These are phyloP conservation scores for Cisticola juncidis DNA, from an alignment of 2,113 vertebrate species.

Conservation along the genomic window DNA sequence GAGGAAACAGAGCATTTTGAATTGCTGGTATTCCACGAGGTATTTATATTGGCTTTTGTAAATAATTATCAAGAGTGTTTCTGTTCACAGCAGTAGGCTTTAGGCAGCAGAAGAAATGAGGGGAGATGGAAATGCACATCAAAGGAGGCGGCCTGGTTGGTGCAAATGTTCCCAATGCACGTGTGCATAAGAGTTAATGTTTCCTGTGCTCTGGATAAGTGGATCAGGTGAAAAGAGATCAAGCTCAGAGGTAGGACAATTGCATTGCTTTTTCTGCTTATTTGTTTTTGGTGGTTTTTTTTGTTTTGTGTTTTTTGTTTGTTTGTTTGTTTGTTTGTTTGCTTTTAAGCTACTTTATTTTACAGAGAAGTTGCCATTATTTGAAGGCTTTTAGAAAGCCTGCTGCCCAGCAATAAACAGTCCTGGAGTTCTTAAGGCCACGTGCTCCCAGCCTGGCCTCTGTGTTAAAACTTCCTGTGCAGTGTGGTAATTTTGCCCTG, in stretches of 20 bases:
- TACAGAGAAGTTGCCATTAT: background rate
- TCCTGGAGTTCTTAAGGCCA: background rate
- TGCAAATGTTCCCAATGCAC: background rate
- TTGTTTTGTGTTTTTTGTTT: too few species aligned
- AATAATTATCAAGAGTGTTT: background rate
- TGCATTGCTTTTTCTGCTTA: background rate
- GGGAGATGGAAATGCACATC: background rate
- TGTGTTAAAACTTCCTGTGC: background rate
- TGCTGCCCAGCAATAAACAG: background rate
- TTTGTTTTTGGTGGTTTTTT: background rate
- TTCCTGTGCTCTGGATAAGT: slow-evolving; percentile 2
- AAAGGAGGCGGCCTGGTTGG: background rate
- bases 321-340: background rate
- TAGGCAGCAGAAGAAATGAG: background rate
- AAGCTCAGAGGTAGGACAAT: slow-evolving; percentile 28
- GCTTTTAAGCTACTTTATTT: background rate
- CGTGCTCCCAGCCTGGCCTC: background rate
- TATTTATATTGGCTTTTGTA: background rate
- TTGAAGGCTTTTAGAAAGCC: background rate
- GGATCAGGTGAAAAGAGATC: slow-evolving; percentile 14
- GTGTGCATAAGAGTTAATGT: background rate
- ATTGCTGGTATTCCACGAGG: background rate
- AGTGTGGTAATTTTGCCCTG: background rate
- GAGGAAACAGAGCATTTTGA: background rate
- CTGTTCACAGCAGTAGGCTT: slow-evolving; percentile 28